Base-by-base conservation (phyloP, 2,113 vertebrate genomes). In the Ophthalmolycus amberensis region DNA sequence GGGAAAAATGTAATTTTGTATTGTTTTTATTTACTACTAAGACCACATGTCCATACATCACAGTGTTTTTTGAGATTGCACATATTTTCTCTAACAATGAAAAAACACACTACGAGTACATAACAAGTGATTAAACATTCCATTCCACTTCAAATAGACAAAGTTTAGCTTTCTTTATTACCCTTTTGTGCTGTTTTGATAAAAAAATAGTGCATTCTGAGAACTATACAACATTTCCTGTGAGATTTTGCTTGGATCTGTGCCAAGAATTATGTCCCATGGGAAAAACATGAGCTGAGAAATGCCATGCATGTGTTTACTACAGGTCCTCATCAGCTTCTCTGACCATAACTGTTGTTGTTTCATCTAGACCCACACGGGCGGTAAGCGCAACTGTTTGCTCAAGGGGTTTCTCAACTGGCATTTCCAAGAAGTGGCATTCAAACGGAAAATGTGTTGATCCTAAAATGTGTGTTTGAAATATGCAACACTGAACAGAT, bases 181-280 rank as follows among this genome's bases (percentile, higher is more conserved):
- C 66, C 82, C 74, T 64, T 78, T 65, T 74, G 64, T 72, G 6
- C 34, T 66, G 37, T 75, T 27, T 38, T 71, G 64, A 50, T 4
- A 34, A 85, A 32, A 87, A 89, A 85, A 84, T 85, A 81, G 52
- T 75, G 18, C 32, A 20, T 76, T 79, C 71, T 89, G 87, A 89
- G 84, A 91, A 87, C 68, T 75, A 37, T 44, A n/a, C 59, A 66
- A 62, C 37, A 42, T 82, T 89, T 91, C 90, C 92, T 90, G 85
- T 90, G 82, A 76, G 75, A 40, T 50, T 82, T 71, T 27, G 0
- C 42, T 81, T 67, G 79, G 77, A 63, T 64, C 6, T 29, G 38
- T 50, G 37, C 59, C 83, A 85, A 29, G 22, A 86, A 77, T 71
- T 15, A 25, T 72, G 72, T 67, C 67, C 29, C 9, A 54, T 70